These are phyloP conservation scores for Hipparchia sbordonii DNA, from an alignment of 2,888 invertebrate species.

Conservation along the genomic window DNA sequence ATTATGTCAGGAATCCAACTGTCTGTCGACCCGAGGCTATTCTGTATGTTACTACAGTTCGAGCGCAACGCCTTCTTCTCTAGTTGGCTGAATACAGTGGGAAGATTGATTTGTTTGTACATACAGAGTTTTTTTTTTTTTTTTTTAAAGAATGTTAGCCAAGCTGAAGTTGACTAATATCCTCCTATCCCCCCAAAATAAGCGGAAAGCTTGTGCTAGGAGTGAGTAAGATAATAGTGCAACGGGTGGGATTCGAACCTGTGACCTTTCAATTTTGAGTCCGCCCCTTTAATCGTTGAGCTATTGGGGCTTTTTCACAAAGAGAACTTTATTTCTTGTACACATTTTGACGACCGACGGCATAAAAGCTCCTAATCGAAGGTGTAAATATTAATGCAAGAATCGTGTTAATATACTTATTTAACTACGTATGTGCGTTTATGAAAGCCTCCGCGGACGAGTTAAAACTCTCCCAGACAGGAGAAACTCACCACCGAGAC, in stretches of 20 bases:
- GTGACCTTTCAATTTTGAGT: no score
- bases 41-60: slow-evolving; percentile 23
- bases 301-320: no score
- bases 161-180: no score
- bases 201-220: no score
- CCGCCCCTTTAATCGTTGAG: no score
- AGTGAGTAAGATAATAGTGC: no score
- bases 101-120: not conserved
- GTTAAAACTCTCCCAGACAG: slow-evolving; percentile 8
- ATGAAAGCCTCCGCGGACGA: not conserved
- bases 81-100: not conserved
- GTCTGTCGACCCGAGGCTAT: slow-evolving; percentile 23
- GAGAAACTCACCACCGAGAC: not conserved
- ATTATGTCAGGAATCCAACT: slow-evolving; percentile 21
- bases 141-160: no score
- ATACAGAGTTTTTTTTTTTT: no score
- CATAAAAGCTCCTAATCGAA: not conserved
- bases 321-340: no score
- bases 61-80: slow-evolving; percentile 11
- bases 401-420: slow-evolving; percentile 7
- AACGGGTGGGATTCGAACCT: no score
- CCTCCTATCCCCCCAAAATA: no score
- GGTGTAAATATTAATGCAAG: slow-evolving; percentile 2
- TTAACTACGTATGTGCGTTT: not conserved
- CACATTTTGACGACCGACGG: no score